Percentiles rank a stretch among this genome's conserved stretches.
phyloP scores from a whole-genome alignment of 2,113 vertebrate genomes.

The Struthio camelus region DNA sequence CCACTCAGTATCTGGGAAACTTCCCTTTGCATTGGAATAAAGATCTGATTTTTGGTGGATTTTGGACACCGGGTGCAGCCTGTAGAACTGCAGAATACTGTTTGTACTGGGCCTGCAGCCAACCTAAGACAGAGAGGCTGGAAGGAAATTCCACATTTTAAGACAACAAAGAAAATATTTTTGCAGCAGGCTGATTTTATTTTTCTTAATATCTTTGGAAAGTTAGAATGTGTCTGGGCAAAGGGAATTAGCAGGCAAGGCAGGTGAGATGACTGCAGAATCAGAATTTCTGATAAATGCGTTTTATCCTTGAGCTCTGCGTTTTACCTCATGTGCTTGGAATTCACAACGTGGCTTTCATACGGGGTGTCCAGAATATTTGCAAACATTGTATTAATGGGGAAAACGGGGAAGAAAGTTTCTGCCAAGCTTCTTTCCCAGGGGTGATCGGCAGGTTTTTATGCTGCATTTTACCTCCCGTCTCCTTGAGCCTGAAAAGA shows the following conservation, averaged over 20 bases:
- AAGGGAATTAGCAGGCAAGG: not conserved
- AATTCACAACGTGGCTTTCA: not conserved
- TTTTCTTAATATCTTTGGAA: not conserved
- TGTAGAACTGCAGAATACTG: not conserved
- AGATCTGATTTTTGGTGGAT: not conserved
- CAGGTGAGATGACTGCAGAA: not conserved
- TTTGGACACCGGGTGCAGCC: not conserved
- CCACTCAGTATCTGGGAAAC: not conserved
- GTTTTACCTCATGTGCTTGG: not conserved
- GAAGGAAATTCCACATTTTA: not conserved
- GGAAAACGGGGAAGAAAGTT: not conserved
- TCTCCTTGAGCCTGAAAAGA: not conserved
- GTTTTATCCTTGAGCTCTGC: not conserved
- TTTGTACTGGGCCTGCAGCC: not conserved
- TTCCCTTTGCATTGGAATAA: not conserved
- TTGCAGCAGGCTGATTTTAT: not conserved
- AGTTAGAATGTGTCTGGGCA: not conserved
- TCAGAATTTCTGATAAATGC: not conserved
- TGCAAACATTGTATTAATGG: not conserved
- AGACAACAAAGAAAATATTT: constrained; percentile 12
- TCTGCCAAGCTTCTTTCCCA: not conserved
- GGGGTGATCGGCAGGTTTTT: not conserved
- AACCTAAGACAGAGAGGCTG: not conserved
- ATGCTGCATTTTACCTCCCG: not conserved
- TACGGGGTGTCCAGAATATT: not conserved